Base-by-base conservation (phyloP, 2,797 vertebrate genomes). In the Alauda arvensis region DNA sequence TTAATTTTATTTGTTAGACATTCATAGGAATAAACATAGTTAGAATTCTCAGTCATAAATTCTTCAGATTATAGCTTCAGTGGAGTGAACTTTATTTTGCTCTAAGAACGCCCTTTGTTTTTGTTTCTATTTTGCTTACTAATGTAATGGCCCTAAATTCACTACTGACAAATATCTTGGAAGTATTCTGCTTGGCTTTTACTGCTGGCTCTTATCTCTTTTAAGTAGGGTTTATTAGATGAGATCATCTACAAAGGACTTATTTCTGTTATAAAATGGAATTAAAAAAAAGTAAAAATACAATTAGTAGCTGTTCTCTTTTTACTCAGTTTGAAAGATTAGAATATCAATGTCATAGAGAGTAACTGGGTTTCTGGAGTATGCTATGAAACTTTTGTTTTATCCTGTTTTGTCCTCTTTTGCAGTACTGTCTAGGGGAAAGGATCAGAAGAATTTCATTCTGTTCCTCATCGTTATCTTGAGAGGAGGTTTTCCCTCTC, bases 331-430 rank as follows among this genome's bases (percentile, higher is more conserved):
- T 92, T 85, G 43, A 87, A 82, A 93, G 74, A 74, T 85, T 89
- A 84, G 86, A 84, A 91, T 90, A 94, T 86, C 62, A 90, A 80
- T 84, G 92, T 65, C 82, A 94, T 94, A 92, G 59, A 70, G 55
- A 84, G 75, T 71, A 89, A 77, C 69, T 78, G 60, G 62, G 86
- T 94, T 88, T 91, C 68, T 83, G 83, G 82, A 95, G 74, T 92
- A 83, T 77, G 75, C 89, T 91, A 17, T 93, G 83, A 82, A 76
- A 88, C 68, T 90, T 90, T 88, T 92, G 89, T 85, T 95, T 95
- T 94, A 89, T 82, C 77, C 90, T 89, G 90, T 93, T 92, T 93
- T 94, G 92, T 91, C 90, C 69, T 92, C 80, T 92, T 77, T 94
- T 92, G 80, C 85, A 77, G 49, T 78, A 85, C 72, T 86, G 65